These are phyloP conservation scores for Cerastis leucographa DNA, from an alignment of 2,888 invertebrate genomes.

Conservation along the genomic window DNA sequence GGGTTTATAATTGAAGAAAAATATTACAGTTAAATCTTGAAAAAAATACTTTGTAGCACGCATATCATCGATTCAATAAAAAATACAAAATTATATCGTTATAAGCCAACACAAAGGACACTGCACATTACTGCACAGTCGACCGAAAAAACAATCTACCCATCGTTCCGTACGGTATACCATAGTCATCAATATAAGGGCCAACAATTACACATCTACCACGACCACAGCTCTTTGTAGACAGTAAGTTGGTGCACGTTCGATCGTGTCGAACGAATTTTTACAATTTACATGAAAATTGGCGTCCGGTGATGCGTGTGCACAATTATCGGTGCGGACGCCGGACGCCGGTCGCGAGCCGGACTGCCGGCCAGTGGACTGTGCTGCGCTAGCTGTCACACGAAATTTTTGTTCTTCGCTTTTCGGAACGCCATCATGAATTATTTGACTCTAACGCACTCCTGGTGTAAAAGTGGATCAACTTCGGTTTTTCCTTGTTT, in stretches of 20 bases:
- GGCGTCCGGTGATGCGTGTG: constrained; percentile 74
- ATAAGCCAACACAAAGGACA: constrained; percentile 5
- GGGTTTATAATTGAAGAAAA: constrained; percentile 14
- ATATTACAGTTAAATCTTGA: constrained; percentile 3
- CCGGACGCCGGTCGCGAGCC: constrained; percentile 49
- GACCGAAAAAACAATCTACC: constrained; percentile 5
- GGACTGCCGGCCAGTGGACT: constrained; percentile 20
- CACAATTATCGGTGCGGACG: constrained; percentile 77
- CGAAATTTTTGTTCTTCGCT: constrained; percentile 37
- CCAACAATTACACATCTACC: constrained; percentile 20
- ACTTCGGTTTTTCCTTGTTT: neutral
- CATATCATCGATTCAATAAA: neutral
- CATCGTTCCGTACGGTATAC: neutral
- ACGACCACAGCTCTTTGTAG: constrained; percentile 19
- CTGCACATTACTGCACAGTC: neutral
- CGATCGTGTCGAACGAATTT: constrained; percentile 61
- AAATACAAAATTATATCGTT: neutral
- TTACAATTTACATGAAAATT: constrained; percentile 80
- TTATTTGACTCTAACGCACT: constrained; percentile 22
- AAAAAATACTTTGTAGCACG: neutral
- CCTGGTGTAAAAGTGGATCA: neutral
- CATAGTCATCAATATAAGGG: constrained; percentile 23
- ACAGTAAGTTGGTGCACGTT: constrained; percentile 39
- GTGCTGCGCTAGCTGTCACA: constrained; percentile 54
- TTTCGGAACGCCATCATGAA: constrained; percentile 36